phyloP scores from a whole-genome alignment of 2,797 vertebrate genomes.

The Varecia variegata region DNA sequence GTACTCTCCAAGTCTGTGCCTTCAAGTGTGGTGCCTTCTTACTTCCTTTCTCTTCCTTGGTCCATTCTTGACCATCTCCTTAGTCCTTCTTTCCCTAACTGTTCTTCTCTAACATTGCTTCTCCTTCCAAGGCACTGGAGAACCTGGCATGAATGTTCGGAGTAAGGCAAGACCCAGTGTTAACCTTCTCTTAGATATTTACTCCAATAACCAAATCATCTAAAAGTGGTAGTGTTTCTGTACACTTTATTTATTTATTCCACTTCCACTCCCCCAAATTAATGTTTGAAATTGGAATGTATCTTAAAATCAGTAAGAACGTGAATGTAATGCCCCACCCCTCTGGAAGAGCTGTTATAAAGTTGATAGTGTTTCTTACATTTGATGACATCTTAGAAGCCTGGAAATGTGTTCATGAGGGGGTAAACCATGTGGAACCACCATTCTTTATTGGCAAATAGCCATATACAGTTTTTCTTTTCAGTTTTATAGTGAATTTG shows the following conservation, averaged over 20 bases:
- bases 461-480: background rate
- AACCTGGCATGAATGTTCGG: background rate
- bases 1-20: background rate
- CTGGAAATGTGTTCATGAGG: background rate
- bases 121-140: background rate
- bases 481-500: background rate
- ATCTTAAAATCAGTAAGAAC: background rate
- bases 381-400: background rate
- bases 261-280: background rate
- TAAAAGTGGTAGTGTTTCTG: background rate
- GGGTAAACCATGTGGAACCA: background rate
- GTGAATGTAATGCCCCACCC: background rate
- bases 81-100: background rate
- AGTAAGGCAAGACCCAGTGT: background rate
- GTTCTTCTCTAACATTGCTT: background rate
- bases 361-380: background rate
- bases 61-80: background rate
- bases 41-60: background rate
- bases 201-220: background rate
- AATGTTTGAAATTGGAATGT: background rate
- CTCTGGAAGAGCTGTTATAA: background rate
- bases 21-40: background rate
- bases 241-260: background rate
- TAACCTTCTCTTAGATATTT: background rate
- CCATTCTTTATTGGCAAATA: background rate